These are phyloP conservation scores for Spea hammondii DNA, from an alignment of 2,797 vertebrate genomes.

Conservation along the genomic window DNA sequence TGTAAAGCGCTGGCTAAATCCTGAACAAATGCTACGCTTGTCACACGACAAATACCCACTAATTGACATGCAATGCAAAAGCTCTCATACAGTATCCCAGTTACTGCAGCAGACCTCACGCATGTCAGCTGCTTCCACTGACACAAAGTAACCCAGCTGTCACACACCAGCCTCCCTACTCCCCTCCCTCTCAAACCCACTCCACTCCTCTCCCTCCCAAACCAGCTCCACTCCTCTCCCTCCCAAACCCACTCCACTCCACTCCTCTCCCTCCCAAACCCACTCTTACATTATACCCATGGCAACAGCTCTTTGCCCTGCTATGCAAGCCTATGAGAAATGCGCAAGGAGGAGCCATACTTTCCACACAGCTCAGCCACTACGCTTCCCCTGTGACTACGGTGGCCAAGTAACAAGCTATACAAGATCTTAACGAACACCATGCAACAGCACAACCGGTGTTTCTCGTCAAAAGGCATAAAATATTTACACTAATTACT, in stretches of 20 bases:
- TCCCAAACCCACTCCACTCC: too few relatives aligned
- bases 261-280: too few relatives aligned
- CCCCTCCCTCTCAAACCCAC: not conserved
- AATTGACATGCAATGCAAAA: not conserved
- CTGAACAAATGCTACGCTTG: too few relatives aligned
- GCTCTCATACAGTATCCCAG: constrained; percentile 1
- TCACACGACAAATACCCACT: too few relatives aligned
- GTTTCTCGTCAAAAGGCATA: constrained; percentile 57
- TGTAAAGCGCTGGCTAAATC: too few relatives aligned
- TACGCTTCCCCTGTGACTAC: constrained; percentile 31
- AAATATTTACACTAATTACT: constrained; percentile 67
- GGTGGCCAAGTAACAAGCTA: constrained; percentile 30
- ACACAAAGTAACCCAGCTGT: constrained; percentile 43
- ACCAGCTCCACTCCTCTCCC: too few relatives aligned
- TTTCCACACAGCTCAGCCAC: constrained; percentile 34
- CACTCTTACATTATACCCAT: constrained; percentile 33
- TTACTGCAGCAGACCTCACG: constrained; percentile 25
- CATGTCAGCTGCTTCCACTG: constrained; percentile 30
- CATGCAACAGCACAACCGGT: constrained; percentile 22
- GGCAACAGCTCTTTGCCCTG: constrained; percentile 48
- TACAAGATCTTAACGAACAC: constrained; percentile 11
- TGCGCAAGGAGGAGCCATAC: constrained; percentile 26
- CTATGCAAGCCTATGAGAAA: constrained; percentile 42
- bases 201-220: too few relatives aligned
- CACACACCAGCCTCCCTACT: constrained; percentile 28